These are phyloP conservation scores for Drosophila mulleri DNA, from an alignment of 2,888 invertebrate genomes.

Conservation along the genomic window DNA sequence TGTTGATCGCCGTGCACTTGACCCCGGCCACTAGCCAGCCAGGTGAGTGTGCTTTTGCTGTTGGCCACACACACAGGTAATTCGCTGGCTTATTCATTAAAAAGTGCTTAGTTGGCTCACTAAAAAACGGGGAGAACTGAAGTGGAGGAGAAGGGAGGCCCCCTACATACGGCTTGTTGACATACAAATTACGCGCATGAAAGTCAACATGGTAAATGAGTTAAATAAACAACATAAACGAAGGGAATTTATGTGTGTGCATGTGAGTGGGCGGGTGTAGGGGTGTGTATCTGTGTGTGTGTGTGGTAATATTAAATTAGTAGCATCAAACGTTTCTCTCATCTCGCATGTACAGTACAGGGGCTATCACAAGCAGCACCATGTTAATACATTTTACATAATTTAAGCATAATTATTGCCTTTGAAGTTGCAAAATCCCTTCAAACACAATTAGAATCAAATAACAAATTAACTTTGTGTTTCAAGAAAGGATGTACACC, in stretches of 20 bases:
- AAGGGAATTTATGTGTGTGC: conserved; percentile 34
- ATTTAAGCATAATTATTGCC: conserved; percentile 1
- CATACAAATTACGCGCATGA: conserved; percentile 75
- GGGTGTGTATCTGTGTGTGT: not conserved
- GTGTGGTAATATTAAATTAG: conserved; percentile 58
- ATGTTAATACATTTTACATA: not conserved
- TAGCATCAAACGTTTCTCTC: conserved; percentile 32
- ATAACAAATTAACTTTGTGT: not conserved
- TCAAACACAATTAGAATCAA: not conserved
- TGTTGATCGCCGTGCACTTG: conserved; percentile 48
- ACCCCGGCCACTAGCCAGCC: conserved; percentile 42
- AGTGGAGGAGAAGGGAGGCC: conserved; percentile 2
- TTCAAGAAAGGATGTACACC: not conserved
- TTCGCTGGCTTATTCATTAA: conserved; percentile 71
- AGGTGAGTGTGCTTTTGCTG: conserved; percentile 14
- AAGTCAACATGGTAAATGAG: conserved; percentile 73
- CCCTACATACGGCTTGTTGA: conserved; percentile 60
- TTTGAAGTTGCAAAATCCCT: not conserved
- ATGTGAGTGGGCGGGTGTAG: not conserved
- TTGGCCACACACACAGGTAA: conserved; percentile 42
- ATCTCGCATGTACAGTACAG: conserved; percentile 9
- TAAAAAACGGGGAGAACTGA: conserved; percentile 22
- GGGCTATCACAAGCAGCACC: not conserved
- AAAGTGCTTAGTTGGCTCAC: conserved; percentile 69
- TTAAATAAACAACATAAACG: conserved; percentile 62